Percentiles rank a stretch among this genome's conserved stretches.
Conservation (phyloP, 2,113 vertebrate genomes). For the Atlantisia rogersi region DNA sequence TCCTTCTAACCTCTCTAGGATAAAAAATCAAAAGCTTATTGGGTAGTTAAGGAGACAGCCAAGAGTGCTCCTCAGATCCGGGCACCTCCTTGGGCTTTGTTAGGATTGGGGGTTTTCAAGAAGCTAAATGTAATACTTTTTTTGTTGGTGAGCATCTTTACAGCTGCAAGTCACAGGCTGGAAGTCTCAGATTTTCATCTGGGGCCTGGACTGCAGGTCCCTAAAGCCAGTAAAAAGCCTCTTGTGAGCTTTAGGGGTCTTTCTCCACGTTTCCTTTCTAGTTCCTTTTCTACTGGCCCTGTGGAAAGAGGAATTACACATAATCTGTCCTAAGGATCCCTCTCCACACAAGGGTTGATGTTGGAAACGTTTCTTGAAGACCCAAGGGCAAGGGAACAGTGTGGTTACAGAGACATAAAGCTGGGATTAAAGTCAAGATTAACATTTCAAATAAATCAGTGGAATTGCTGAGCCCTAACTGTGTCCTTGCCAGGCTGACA, state of each 20-base stretch:
- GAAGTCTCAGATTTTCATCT: not conserved
- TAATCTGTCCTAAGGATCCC: not conserved
- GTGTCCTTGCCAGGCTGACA: not conserved
- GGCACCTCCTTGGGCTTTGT: not conserved
- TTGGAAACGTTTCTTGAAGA: not conserved
- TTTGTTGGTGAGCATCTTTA: not conserved
- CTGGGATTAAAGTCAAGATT: not conserved
- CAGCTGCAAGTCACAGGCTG: not conserved
- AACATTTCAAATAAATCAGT: not conserved
- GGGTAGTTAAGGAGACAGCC: not conserved
- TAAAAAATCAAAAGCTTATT: not conserved
- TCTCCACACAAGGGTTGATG: not conserved
- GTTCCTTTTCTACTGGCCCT: not conserved
- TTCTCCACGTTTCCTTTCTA: not conserved
- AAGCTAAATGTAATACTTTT: not conserved
- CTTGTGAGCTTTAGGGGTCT: not conserved
- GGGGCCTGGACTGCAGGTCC: not conserved
- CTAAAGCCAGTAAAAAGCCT: not conserved
- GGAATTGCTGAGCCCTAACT: not conserved
- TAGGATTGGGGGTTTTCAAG: not conserved
- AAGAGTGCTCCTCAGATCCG: not conserved
- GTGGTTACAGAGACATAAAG: not conserved
- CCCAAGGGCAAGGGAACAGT: not conserved
- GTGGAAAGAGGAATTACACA: not conserved
- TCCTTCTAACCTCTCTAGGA: not conserved